phyloP scores from a whole-genome alignment of 2,113 vertebrate species.

The Chunga burmeisteri region DNA sequence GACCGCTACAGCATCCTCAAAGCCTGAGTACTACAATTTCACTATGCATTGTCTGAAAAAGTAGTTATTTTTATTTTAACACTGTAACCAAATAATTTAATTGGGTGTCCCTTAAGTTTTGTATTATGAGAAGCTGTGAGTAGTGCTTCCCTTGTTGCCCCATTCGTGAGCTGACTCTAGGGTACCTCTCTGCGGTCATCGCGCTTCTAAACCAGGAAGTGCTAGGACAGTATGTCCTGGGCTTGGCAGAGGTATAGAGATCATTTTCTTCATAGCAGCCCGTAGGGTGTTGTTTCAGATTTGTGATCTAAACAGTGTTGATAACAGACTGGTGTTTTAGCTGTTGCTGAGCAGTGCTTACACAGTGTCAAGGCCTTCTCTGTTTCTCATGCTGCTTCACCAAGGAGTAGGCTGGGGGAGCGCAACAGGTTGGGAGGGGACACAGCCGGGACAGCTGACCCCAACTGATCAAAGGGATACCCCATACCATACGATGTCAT shows the following conservation, averaged over 20 bases:
- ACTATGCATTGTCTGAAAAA: not conserved
- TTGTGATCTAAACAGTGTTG: not conserved
- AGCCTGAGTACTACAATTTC: not conserved
- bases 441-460: not conserved
- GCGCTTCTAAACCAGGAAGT: not conserved
- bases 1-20: not conserved
- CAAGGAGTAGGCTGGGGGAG: rapidly evolving
- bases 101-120: not conserved
- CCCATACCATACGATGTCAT: rapidly evolving
- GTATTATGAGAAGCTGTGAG: not conserved
- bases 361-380: not conserved
- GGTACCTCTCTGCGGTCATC: not conserved
- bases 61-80: not conserved
- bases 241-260: not conserved
- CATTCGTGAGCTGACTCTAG: rapidly evolving
- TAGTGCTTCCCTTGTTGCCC: not conserved
- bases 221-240: not conserved
- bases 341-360: not conserved
- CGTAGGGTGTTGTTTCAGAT: not conserved
- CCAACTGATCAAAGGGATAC: not conserved
- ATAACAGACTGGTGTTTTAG: not conserved
- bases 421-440: not conserved
- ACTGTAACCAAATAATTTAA: not conserved
- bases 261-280: not conserved
- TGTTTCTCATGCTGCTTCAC: rapidly evolving